phyloP scores from a whole-genome alignment of 2,113 vertebrate genomes.

The Bujurquina vittata region DNA sequence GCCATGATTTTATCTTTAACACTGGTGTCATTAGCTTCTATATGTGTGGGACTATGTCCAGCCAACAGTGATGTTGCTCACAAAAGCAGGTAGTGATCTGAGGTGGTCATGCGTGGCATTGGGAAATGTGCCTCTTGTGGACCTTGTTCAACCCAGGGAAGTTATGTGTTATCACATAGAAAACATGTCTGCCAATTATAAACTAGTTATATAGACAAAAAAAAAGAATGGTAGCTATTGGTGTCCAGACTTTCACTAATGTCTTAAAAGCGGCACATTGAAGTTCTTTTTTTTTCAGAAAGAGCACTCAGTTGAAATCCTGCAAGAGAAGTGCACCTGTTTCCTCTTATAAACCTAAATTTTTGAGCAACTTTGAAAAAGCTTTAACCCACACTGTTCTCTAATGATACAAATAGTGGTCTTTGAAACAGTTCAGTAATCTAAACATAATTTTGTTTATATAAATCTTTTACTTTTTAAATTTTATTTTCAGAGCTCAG shows the following conservation, averaged over 20 bases:
- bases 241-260: neutral
- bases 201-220: neutral
- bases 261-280: neutral
- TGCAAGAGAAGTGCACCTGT: neutral
- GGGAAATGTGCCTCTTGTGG: neutral
- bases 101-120: neutral
- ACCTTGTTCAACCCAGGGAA: neutral
- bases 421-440: neutral
- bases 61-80: neutral
- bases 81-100: neutral
- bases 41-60: neutral
- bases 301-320: neutral
- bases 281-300: neutral
- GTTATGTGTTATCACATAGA: neutral
- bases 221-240: neutral
- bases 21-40: neutral
- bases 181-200: neutral
- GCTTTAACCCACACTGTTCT: neutral
- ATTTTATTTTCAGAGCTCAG: constrained; percentile 60
- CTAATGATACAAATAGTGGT: neutral
- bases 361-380: neutral
- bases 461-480: neutral
- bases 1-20: neutral
- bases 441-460: neutral
- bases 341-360: neutral